phyloP scores from a whole-genome alignment of 1,140 invertebrate genomes.

The fruit fly (Drosophila melanogaster) region Release_6_plus_ISO1_MT NT_037436.4:22445001-22445500 shows the following conservation, averaged over 20 bases:
- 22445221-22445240: conserved; percentile 20
- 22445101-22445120: conserved; percentile 78
- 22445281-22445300: not conserved
- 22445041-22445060: conserved; percentile 62
- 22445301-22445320: conserved; percentile 15
- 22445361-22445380: conserved; percentile 65
- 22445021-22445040: conserved; percentile 26
- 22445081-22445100: conserved; percentile 62
- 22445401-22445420: not conserved
- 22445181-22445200: conserved; percentile 7
- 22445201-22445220: conserved; percentile 21
- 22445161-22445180: conserved; percentile 40
- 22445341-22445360: conserved; percentile 19
- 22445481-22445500: conserved; percentile 19
- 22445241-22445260: not conserved
- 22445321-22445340: not conserved
- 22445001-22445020: conserved; percentile 23
- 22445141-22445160: conserved; percentile 16
- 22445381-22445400: conserved; percentile 9
- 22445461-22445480: conserved; percentile 14
- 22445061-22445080: conserved; percentile 3
- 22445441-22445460: not conserved
- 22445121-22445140: conserved; percentile 61
- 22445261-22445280: conserved; percentile 4
- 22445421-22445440: conserved; percentile 27